A percentile compares a stretch with the other conserved stretches of the same genome.
phyloP scores from a whole-genome alignment of 2,113 vertebrate genomes.

The Prinia subflava region DNA sequence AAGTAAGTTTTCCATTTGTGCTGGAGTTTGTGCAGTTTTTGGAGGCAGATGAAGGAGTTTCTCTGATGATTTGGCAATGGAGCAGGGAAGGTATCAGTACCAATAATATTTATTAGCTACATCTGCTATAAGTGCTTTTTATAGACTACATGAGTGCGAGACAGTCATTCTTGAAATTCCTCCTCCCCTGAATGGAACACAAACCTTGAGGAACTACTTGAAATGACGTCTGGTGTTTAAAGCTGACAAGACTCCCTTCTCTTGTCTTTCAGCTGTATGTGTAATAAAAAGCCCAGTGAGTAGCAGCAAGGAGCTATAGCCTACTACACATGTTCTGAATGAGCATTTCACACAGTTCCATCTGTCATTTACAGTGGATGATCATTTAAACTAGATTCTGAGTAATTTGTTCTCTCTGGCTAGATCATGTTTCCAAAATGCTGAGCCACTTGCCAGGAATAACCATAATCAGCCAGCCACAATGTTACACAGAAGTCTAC shows the following conservation, averaged over 20 bases:
- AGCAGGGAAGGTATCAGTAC: neutral
- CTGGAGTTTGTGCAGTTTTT: neutral
- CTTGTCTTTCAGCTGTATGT: neutral
- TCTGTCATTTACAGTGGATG: neutral
- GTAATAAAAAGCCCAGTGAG: neutral
- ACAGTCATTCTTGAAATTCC: neutral
- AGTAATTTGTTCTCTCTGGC: neutral
- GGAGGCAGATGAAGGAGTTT: neutral
- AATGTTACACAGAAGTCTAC: neutral
- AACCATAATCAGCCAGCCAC: neutral
- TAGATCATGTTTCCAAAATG: neutral
- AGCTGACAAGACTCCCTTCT: neutral
- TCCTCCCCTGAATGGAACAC: neutral
- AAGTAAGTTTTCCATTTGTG: neutral
- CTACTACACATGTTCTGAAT: neutral
- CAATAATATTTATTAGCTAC: neutral
- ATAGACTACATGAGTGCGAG: neutral
- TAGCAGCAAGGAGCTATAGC: neutral
- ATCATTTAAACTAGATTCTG: neutral
- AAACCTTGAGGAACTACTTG: neutral
- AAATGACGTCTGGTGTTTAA: neutral
- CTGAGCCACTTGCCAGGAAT: neutral
- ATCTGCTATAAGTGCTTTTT: conserved; percentile 7
- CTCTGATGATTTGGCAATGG: neutral
- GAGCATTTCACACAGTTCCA: neutral